Evolutionary conservation across 2,113 vertebrate species (phyloP).

Genomic region (Corythoichthys intestinalis): DNA sequence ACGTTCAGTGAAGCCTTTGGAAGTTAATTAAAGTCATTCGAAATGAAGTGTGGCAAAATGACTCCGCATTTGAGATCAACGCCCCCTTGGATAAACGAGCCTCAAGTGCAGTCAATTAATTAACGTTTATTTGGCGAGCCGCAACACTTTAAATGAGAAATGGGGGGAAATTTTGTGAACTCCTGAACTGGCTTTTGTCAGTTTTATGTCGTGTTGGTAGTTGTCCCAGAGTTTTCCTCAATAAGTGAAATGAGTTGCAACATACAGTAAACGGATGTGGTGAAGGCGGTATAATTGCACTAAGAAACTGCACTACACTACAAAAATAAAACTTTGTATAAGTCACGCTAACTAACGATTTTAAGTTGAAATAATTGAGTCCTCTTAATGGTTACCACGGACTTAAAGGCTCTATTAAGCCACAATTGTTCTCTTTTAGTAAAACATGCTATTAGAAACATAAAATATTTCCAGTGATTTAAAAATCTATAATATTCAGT

Average conservation of each 20-base stretch:
- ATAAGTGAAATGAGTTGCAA: background rate
- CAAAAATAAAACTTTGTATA: no score
- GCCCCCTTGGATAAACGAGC: constrained; percentile 3
- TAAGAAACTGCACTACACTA: no score
- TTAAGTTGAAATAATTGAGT: no score
- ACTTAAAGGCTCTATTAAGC: no score
- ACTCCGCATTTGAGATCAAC: constrained; percentile 6
- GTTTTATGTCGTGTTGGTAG: background rate
- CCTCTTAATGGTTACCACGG: no score
- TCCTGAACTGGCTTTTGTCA: background rate
- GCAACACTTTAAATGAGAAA: background rate
- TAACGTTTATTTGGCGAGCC: background rate
- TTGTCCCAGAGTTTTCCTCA: background rate
- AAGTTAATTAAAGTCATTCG: constrained; percentile 21
- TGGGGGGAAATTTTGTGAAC: background rate
- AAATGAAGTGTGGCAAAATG: constrained; percentile 18
- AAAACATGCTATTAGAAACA: no score
- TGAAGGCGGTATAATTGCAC: background rate
- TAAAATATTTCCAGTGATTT: no score
- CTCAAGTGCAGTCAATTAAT: constrained; percentile 2
- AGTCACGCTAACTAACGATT: no score
- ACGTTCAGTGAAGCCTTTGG: background rate
- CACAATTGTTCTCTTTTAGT: no score
- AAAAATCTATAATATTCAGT: no score
- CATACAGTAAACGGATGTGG: background rate